Evolutionary conservation across 2,113 vertebrate species (phyloP).

Genomic region (Tapirus terrestris): DNA sequence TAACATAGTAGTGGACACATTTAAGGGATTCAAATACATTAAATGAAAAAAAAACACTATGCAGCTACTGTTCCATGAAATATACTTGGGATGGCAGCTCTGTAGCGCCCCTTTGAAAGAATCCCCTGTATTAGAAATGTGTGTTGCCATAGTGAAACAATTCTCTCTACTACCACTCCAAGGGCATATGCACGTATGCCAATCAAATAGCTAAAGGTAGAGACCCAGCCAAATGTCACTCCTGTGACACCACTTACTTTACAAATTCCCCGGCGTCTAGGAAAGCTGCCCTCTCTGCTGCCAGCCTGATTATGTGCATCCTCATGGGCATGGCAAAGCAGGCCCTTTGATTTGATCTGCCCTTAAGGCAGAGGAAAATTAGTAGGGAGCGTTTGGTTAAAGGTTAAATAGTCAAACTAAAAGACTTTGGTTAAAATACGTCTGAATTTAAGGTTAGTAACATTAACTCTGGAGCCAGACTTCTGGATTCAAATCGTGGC

Average conservation of each 20-base stretch:
- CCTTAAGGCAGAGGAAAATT: neutral
- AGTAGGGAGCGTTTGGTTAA: neutral
- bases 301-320: neutral
- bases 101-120: neutral
- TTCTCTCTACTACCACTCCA: neutral
- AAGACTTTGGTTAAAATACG: neutral
- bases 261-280: neutral
- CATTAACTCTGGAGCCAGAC: neutral
- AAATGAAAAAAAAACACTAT: neutral
- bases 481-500: neutral
- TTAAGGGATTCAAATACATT: neutral
- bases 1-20: neutral
- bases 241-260: neutral
- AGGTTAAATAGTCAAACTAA: neutral
- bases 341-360: neutral
- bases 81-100: neutral
- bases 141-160: neutral
- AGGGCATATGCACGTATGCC: neutral
- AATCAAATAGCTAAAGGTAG: neutral
- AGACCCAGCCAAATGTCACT: rapidly evolving
- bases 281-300: neutral
- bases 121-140: neutral
- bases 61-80: neutral
- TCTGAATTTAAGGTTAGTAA: neutral
- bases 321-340: rapidly evolving